A percentile compares a stretch with the other conserved stretches of the same genome.
phyloP scores from a whole-genome alignment of 2,797 vertebrate species.

The Gallinago stenura region DNA sequence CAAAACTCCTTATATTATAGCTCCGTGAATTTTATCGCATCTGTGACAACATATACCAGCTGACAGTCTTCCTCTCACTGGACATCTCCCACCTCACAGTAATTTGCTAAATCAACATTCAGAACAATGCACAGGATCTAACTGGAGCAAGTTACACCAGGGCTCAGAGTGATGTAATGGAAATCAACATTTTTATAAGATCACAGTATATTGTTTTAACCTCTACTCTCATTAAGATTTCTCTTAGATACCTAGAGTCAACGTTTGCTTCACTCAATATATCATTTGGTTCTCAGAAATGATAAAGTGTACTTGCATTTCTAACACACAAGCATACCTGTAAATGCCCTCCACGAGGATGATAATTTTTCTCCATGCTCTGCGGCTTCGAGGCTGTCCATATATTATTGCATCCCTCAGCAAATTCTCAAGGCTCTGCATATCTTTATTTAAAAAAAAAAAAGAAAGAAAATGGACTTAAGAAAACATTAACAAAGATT shows the following conservation, averaged over 20 bases:
- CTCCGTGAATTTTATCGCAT: background rate
- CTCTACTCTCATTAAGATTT: background rate
- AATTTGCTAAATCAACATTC: background rate
- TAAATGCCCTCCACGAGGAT: constrained; percentile 96
- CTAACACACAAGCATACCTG: constrained; percentile 82
- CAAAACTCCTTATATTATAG: background rate
- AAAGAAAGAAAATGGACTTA: background rate
- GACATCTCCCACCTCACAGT: background rate
- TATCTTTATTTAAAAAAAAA: constrained; percentile 80
- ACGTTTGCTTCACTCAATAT: background rate
- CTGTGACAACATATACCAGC: background rate
- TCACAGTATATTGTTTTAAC: background rate
- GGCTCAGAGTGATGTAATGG: background rate
- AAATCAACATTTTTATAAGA: background rate
- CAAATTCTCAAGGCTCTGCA: constrained; percentile 88
- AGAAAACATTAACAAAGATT: background rate
- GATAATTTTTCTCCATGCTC: constrained; percentile 95
- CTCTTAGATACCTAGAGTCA: background rate
- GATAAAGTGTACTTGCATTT: background rate
- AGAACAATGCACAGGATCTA: background rate
- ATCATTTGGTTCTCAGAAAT: background rate
- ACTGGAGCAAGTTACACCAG: background rate
- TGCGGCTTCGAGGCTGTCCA: constrained; percentile 89
- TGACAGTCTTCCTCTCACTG: background rate
- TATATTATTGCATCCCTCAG: constrained; percentile 88